Base-by-base conservation (phyloP, 2,113 vertebrate genomes). In the Podarcis cretensis region DNA sequence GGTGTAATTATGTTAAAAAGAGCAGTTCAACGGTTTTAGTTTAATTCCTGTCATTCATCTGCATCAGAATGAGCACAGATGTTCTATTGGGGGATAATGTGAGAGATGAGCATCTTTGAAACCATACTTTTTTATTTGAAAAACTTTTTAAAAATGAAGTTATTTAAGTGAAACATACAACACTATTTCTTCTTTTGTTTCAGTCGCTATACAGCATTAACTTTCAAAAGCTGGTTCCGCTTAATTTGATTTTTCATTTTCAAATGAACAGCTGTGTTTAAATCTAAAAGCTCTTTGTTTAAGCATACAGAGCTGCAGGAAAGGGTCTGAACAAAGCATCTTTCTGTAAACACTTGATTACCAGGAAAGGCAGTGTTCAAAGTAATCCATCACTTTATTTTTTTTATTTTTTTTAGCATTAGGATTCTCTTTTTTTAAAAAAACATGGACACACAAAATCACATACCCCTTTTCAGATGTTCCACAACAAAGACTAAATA, bases 231-330 rank as follows among this genome's bases (percentile, higher is more conserved):
- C 96, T 94, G 94, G 93, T 96, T 97, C 96, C 94, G 95, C 95
- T 95, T 96, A 96, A 97, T 97, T 95, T 96, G 96, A 97, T 96
- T 97, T 97, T 96, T 96, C 95, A 95, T 97, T 96, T 95, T 96
- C 95, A 96, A 96, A 95, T 89, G 96, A 96, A 96, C 97, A 97
- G 97, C 97, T 98, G 97, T 97, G 97, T 97, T 96, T 95, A 97
- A 96, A 95, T 96, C 96, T 96, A 93, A 96, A 96, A 96, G 95
- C 88, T 93, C 96, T 97, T 97, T 97, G 97, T 97, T 97, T 97
- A 96, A 96, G 94, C 95, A 96, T 95, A 96, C 96, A 96, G 95
- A 93, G 94, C 91, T 89, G 87, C 93, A 95, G 94, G 95, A 96
- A 95, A 84, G 94, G 94, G 91, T 92, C 94, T 81, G 96, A 95